These are phyloP conservation scores for Thalassophryne amazonica DNA, from an alignment of 2,797 vertebrate genomes.

Conservation along the genomic window DNA sequence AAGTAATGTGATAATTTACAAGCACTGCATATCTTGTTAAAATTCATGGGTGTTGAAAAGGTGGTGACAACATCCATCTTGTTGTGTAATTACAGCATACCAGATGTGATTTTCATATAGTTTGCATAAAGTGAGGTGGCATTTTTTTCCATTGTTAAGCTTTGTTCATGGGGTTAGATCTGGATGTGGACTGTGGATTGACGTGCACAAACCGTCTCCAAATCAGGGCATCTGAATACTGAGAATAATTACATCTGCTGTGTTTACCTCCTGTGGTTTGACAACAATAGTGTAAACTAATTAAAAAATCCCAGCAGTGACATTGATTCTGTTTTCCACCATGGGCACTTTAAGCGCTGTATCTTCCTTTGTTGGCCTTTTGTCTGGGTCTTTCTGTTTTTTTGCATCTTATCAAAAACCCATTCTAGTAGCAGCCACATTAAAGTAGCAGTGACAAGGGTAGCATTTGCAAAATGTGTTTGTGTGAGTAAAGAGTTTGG, in stretches of 20 bases:
- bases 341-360: constrained; percentile 31
- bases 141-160: too few relatives aligned
- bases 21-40: too few relatives aligned
- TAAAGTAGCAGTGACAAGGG: constrained; percentile 36
- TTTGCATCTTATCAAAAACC: constrained; percentile 20
- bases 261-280: constrained; percentile 43
- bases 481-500: constrained; percentile 12
- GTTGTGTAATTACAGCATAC: too few relatives aligned
- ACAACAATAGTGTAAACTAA: constrained; percentile 52
- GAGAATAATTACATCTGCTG: constrained; percentile 58
- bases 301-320: constrained; percentile 59
- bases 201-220: neutral
- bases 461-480: constrained; percentile 13
- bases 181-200: too few relatives aligned
- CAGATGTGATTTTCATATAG: too few relatives aligned
- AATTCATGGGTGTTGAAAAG: too few relatives aligned
- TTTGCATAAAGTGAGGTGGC: too few relatives aligned
- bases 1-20: too few relatives aligned
- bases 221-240: constrained; percentile 43
- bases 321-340: constrained; percentile 60
- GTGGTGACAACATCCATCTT: too few relatives aligned
- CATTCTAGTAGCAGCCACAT: constrained; percentile 28
- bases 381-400: constrained; percentile 17
- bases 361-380: constrained; percentile 49
- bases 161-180: too few relatives aligned